Percentiles rank a stretch among this genome's conserved stretches.
Evolutionary conservation across 1,140 invertebrate genomes (phyloP).

Genomic region (Pristionchus pacificus): DNA sequence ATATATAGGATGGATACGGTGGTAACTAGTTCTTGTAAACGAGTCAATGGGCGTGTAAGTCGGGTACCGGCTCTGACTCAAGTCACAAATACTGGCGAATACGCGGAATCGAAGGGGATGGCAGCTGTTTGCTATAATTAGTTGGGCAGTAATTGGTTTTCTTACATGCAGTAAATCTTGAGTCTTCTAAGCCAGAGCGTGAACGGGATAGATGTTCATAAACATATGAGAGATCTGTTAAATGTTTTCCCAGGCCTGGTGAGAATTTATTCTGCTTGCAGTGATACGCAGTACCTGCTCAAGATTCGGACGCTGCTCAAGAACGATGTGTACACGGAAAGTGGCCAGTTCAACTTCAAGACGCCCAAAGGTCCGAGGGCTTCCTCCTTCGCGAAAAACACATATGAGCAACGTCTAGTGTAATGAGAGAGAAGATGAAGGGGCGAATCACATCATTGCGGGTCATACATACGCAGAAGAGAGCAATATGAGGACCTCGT

Average conservation of each 20-base stretch:
- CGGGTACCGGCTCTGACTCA: neutral
- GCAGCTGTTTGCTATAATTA: neutral
- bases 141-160: neutral
- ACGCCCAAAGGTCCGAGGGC: constrained; percentile 48
- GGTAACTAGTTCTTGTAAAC: constrained; percentile 9
- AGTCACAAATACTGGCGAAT: neutral
- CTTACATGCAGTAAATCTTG: neutral
- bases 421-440: neutral
- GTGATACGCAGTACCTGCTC: constrained; percentile 53
- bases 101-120: constrained; percentile 5
- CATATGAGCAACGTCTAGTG: constrained; percentile 1
- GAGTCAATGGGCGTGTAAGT: neutral
- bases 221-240: neutral
- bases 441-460: constrained; percentile 1
- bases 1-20: no score
- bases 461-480: constrained; percentile 1
- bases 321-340: constrained; percentile 45
- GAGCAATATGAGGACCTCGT: constrained; percentile 17
- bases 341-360: constrained; percentile 49
- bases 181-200: constrained; percentile 9
- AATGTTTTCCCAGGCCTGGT: neutral
- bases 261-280: constrained; percentile 29
- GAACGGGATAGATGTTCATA: neutral
- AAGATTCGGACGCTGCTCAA: constrained; percentile 42
- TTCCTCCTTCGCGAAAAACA: neutral